These are phyloP conservation scores for Meloidogyne chitwoodi DNA, from an alignment of 1,140 invertebrate genomes.

Conservation along the genomic window DNA sequence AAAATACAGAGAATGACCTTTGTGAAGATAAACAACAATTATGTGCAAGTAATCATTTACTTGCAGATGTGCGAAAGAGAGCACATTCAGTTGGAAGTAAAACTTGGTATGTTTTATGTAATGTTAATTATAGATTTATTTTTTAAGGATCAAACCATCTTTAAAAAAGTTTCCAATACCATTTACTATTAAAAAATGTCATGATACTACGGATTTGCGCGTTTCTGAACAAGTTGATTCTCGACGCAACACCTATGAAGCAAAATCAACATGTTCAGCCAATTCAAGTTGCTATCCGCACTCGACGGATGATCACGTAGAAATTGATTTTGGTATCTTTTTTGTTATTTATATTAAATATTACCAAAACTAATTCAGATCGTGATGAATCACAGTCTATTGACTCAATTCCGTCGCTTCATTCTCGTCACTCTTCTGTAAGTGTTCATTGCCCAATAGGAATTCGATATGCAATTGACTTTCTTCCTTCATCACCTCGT, in stretches of 20 bases:
- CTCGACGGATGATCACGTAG: constrained; percentile 28
- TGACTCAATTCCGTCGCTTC: constrained; percentile 21
- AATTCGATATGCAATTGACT: constrained; percentile 27
- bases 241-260: constrained; percentile 19
- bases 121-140: background rate
- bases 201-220: background rate
- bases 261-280: constrained; percentile 4
- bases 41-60: background rate
- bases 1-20: background rate
- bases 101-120: constrained; percentile 6
- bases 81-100: constrained; percentile 31
- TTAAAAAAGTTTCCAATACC: constrained; percentile 1
- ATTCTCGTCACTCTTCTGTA: constrained; percentile 37
- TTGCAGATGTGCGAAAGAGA: constrained; percentile 19
- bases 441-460: constrained; percentile 27
- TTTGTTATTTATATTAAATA: background rate
- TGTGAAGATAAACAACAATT: background rate
- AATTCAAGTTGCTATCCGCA: constrained; percentile 5
- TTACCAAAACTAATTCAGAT: constrained; percentile 8
- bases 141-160: constrained; percentile 18
- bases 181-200: background rate
- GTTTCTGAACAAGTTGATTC: background rate
- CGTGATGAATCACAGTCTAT: constrained; percentile 22
- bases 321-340: constrained; percentile 35
- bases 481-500: background rate